Evolutionary conservation across 2,797 vertebrate species (phyloP).

Genomic region (Labeo calbasu): DNA sequence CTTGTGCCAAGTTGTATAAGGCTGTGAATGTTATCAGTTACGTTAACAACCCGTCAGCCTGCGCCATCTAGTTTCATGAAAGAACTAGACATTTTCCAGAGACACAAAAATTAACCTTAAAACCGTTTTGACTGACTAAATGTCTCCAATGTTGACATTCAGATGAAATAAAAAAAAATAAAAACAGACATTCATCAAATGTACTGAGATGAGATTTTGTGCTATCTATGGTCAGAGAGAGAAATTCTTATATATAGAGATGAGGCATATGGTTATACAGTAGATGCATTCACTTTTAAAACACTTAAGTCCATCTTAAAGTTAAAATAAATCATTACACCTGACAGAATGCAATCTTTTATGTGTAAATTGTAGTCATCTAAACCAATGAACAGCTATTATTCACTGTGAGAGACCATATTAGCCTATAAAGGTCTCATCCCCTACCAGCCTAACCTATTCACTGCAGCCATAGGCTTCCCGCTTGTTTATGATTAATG

Average conservation of each 20-base stretch:
- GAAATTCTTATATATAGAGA: not conserved
- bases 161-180: not conserved
- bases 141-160: not conserved
- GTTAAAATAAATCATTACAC: not conserved
- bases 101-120: not conserved
- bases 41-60: too few species aligned
- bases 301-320: not conserved
- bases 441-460: not conserved
- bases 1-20: too few species aligned
- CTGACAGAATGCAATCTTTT: not conserved
- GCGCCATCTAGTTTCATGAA: too few species aligned
- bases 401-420: not conserved
- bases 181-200: not conserved
- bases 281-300: not conserved
- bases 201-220: too few species aligned
- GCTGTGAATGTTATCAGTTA: too few species aligned
- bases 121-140: not conserved
- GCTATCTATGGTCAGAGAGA: too few species aligned
- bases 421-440: not conserved
- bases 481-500: conserved; percentile 48
- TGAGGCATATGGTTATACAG: not conserved
- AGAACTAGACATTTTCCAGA: not conserved
- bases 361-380: not conserved
- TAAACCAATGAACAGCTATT: not conserved
- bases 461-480: not conserved